phyloP scores from a whole-genome alignment of 2,797 vertebrate genomes.

The Scleropages formosus region DNA sequence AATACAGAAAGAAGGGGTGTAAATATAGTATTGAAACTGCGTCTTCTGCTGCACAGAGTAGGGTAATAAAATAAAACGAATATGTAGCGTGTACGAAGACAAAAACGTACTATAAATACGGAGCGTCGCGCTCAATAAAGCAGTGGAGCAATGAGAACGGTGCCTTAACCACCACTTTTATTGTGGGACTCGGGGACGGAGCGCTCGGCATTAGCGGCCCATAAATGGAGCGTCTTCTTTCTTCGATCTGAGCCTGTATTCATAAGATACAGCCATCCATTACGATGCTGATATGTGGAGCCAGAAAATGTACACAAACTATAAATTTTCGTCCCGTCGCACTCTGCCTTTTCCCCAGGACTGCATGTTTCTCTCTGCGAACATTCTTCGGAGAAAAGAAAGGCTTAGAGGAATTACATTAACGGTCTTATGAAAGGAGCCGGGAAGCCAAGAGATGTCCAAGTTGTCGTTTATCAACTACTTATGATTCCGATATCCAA shows the following conservation, averaged over 20 bases:
- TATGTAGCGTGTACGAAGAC: conserved; percentile 22
- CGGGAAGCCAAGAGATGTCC: conserved; percentile 50
- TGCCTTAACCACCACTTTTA: conserved; percentile 59
- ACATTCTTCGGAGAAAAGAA: conserved; percentile 59
- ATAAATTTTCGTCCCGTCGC: conserved; percentile 74
- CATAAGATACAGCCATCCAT: conserved; percentile 74
- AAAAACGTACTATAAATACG: conserved; percentile 43
- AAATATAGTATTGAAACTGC: not conserved
- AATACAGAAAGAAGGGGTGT: not conserved
- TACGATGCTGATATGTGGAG: conserved; percentile 81
- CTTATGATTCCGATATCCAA: conserved; percentile 56
- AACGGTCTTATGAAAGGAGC: conserved; percentile 52
- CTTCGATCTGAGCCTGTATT: conserved; percentile 58
- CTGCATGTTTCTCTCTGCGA: conserved; percentile 55
- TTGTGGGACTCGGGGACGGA: conserved; percentile 55
- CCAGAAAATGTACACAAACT: conserved; percentile 86
- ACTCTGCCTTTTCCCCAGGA: conserved; percentile 54
- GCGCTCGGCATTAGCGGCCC: conserved; percentile 61
- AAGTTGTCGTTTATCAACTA: conserved; percentile 58
- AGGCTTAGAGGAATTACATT: conserved; percentile 48
- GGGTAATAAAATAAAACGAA: not conserved
- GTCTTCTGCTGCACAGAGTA: not conserved
- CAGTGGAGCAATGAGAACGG: conserved; percentile 53
- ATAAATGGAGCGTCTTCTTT: conserved; percentile 70
- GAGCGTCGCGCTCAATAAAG: conserved; percentile 54